A percentile compares a stretch with the other conserved stretches of the same genome.
Conservation (phyloP, 2,888 invertebrate genomes). For the Diogma glabrata region DNA sequence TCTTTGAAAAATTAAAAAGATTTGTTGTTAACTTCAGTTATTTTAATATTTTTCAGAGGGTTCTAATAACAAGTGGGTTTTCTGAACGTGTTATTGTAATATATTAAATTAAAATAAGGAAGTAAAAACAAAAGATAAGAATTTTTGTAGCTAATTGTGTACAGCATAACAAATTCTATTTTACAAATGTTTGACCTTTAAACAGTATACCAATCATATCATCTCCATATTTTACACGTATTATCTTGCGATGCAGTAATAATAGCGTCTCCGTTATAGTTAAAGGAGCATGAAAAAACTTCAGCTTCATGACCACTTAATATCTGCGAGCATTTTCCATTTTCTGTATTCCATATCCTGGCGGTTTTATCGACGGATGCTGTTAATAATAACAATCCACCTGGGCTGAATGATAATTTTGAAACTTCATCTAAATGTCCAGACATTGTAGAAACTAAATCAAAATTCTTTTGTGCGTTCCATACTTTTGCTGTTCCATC, state of each 20-base stretch:
- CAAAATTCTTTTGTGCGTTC: slow-evolving; percentile 45
- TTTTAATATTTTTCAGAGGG: too few species aligned
- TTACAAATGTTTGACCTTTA: too few species aligned
- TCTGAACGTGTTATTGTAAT: too few species aligned
- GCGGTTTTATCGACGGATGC: slow-evolving; percentile 67
- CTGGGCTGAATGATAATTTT: slow-evolving; percentile 70
- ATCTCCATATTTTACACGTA: slow-evolving; percentile 68
- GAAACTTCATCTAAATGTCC: slow-evolving; percentile 60
- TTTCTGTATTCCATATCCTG: slow-evolving; percentile 52
- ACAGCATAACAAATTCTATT: too few species aligned
- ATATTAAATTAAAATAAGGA: too few species aligned
- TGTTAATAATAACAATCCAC: slow-evolving; percentile 58
- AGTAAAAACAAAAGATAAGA: too few species aligned
- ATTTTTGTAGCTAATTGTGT: too few species aligned
- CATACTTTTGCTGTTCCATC: slow-evolving; percentile 65
- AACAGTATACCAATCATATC: slow-evolving; percentile 28
- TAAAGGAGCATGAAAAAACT: slow-evolving; percentile 72
- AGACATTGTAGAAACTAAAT: slow-evolving; percentile 45
- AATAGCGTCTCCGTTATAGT: slow-evolving; percentile 64
- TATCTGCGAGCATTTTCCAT: slow-evolving; percentile 58
- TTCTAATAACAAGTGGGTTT: too few species aligned
- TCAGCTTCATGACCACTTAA: slow-evolving; percentile 66
- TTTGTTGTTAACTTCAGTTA: too few species aligned
- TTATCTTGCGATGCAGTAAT: slow-evolving; percentile 76
- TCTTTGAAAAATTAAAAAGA: too few species aligned